Base-by-base conservation (phyloP, 2,113 vertebrate species). In the Etheostoma cragini region DNA sequence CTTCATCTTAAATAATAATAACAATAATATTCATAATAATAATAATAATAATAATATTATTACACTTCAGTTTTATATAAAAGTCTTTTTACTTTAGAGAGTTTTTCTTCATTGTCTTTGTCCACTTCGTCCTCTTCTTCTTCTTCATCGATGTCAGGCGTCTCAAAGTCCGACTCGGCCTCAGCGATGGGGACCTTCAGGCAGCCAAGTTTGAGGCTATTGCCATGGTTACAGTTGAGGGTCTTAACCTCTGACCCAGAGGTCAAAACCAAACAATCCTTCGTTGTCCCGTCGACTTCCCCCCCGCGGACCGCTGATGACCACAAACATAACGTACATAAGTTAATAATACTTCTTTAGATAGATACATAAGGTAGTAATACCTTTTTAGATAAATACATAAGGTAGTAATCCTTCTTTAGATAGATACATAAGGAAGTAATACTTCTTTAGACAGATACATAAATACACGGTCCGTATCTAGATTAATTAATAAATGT, bases 151-250 rank as follows among this genome's bases (percentile, higher is more conserved):
- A 94, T 86, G 11, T 93, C 94, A 17, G 52, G 42, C 22, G 76
- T 89, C 0, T 99, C 97, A 15, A 94, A 92, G 70, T 98, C 97
- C 0, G 97, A 97, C 90, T 99, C 97, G 13, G 95, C 96, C 0
- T 95, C 96, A 12, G 97, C 97, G 0, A 99, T 99, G 24, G 98
- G 98, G 33, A 98, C 97, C 19, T 93, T 95, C 54, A 98, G 92
- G 0, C 92, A 95, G 72, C 96, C 78, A 73, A 94, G 94, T 64
- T 26, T 84, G 42, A 80, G 62, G 61, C 88, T 86, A 84, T 80
- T 82, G 56, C 17, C 26, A 35, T 71, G 35, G 35, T 73, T 22
- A 86, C 24, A 42, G 35, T 10, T 14, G 3, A 58, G 49, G 15
- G 24, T 15, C 4, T 38, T 72, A 15, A 72, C 46, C 46, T 96